Conservation (phyloP, 92 coral and sea anemone species). For the Actinostola sp. region DNA sequence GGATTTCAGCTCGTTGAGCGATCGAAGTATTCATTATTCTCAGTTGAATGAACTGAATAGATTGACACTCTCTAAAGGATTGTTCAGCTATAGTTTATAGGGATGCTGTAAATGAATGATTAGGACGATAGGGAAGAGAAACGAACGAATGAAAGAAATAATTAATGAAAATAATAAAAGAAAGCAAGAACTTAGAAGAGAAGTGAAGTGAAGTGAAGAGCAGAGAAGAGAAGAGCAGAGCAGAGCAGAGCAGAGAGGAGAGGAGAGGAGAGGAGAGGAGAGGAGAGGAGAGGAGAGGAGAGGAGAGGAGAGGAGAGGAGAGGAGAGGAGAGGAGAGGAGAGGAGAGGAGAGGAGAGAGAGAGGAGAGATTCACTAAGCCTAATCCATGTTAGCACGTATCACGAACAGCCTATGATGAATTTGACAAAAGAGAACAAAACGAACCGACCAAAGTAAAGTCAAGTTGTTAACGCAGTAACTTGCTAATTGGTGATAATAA, state of each 20-base stretch:
- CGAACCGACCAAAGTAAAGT: too few relatives aligned
- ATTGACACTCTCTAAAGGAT: too few relatives aligned
- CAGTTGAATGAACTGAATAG: too few relatives aligned
- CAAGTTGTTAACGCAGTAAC: too few relatives aligned
- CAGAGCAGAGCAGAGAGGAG: slow-evolving; percentile 15
- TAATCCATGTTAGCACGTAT: too few relatives aligned
- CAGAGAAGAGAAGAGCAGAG: slow-evolving; percentile 9
- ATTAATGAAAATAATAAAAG: background rate
- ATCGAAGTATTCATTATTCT: too few relatives aligned
- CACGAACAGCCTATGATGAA: too few relatives aligned
- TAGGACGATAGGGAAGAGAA: background rate
- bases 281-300: slow-evolving; percentile 10
- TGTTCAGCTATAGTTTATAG: too few relatives aligned
- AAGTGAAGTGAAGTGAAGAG: slow-evolving; percentile 15
- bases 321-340: slow-evolving; percentile 7
- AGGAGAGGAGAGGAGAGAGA: background rate
- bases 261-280: slow-evolving; percentile 14
- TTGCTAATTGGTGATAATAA: too few relatives aligned
- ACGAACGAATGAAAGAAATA: background rate
- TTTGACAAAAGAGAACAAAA: too few relatives aligned
- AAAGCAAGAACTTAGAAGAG: slow-evolving; percentile 3
- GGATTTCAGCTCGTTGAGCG: too few relatives aligned
- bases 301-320: slow-evolving; percentile 2
- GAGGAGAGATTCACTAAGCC: too few relatives aligned
- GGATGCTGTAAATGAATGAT: background rate